phyloP scores from a whole-genome alignment of 2,888 invertebrate genomes.

The Parnassius mnemosyne region DNA sequence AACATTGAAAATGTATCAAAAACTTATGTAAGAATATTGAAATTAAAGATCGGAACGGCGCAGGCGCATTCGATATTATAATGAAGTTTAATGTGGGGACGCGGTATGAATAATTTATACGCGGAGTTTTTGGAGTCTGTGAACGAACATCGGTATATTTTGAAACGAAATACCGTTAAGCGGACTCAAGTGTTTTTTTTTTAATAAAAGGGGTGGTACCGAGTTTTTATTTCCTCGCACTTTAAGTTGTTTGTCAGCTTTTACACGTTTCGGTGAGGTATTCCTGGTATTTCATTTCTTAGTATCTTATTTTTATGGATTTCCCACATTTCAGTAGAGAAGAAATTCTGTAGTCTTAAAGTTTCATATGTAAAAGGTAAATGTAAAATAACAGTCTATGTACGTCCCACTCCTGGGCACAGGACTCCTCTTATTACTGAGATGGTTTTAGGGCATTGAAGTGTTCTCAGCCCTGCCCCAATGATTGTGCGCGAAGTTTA shows the following conservation, averaged over 20 bases:
- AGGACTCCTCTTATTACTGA: too few species aligned
- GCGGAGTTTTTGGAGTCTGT: conserved; percentile 25
- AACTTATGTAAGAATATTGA: conserved; percentile 34
- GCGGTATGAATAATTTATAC: conserved; percentile 50
- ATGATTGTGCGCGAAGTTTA: too few species aligned
- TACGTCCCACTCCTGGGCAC: too few species aligned
- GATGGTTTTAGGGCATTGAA: too few species aligned
- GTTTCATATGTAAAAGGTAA: too few species aligned
- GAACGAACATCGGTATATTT: conserved; percentile 24
- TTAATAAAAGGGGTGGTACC: conserved; percentile 24
- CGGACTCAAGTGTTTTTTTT: conserved; percentile 17
- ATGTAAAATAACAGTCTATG: too few species aligned
- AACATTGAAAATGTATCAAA: conserved; percentile 26
- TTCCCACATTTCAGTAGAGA: too few species aligned
- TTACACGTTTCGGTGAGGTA: conserved; percentile 11
- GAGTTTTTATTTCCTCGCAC: conserved; percentile 15
- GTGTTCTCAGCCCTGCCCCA: too few species aligned
- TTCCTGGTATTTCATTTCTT: conserved; percentile 14
- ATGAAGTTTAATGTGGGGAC: conserved; percentile 50
- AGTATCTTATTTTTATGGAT: background rate
- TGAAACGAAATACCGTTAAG: conserved; percentile 24
- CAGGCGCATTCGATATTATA: conserved; percentile 43
- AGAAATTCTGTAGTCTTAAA: too few species aligned
- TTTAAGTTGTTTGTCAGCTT: conserved; percentile 24
- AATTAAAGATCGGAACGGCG: conserved; percentile 37